Percentiles rank a stretch among this genome's conserved stretches.
Conservation (phyloP, 2,113 vertebrate species). For the Mus musculus region DNA sequence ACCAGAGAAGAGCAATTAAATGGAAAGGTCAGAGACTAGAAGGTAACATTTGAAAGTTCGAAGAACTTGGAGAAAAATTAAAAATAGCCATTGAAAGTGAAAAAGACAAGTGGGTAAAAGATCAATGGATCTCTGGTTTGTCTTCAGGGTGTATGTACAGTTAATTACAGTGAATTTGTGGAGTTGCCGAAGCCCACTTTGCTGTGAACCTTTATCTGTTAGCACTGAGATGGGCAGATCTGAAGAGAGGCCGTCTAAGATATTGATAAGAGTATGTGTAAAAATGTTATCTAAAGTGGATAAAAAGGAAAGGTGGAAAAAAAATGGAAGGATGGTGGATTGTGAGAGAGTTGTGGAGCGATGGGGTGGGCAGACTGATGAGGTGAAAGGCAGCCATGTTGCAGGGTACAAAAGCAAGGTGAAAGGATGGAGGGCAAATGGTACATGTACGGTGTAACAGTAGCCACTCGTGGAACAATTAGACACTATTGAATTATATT, state of each 20-base stretch:
- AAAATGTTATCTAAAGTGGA: background rate
- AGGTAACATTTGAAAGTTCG: background rate
- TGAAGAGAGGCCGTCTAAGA: background rate
- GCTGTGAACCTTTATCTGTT: background rate
- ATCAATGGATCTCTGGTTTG: background rate
- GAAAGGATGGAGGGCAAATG: background rate
- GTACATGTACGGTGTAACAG: background rate
- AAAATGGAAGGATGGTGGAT: background rate
- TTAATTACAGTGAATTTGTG: background rate
- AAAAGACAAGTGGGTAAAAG: background rate
- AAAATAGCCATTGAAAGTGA: background rate
- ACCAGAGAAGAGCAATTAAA: background rate
- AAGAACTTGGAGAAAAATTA: background rate
- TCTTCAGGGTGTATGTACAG: background rate
- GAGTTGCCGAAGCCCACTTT: background rate
- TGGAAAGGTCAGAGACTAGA: background rate
- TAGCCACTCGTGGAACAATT: background rate
- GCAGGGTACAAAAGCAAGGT: background rate
- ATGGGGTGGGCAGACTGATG: background rate
- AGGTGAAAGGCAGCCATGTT: background rate
- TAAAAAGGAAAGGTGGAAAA: background rate
- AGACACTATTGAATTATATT: conserved; percentile 1
- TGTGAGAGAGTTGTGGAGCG: background rate
- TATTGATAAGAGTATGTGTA: background rate
- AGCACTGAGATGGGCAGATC: background rate